Evolutionary conservation across 1,140 invertebrate species (phyloP).

Genomic region (Drosophila chauvacae): DNA sequence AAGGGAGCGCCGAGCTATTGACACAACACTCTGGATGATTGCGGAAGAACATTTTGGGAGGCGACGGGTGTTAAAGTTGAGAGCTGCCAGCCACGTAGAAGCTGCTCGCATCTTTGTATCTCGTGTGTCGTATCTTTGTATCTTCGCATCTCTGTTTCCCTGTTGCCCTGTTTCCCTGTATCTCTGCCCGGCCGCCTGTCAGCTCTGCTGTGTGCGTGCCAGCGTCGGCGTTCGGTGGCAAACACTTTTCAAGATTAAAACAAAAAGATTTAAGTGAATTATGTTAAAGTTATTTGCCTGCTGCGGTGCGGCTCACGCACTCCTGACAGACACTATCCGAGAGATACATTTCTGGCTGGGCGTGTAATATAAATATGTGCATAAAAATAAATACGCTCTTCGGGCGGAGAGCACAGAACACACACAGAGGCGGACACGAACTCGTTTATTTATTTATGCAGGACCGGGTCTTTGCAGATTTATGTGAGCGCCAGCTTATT

Average conservation of each 20-base stretch:
- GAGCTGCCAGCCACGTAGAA: conserved; percentile 30
- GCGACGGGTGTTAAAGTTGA: conserved; percentile 42
- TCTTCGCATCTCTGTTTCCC: not conserved
- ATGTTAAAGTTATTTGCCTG: conserved; percentile 78
- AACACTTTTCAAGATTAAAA: conserved; percentile 83
- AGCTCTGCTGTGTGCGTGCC: conserved; percentile 19
- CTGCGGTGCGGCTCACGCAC: conserved; percentile 55
- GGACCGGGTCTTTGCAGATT: conserved; percentile 52
- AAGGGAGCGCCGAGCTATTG: conserved; percentile 53
- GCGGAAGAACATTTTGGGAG: conserved; percentile 64
- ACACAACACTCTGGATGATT: conserved; percentile 79
- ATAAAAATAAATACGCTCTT: conserved; percentile 51
- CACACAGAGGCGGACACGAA: conserved; percentile 40
- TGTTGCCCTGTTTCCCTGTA: conserved; percentile 7
- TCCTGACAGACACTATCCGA: conserved; percentile 29
- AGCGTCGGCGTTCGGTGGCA: conserved; percentile 34
- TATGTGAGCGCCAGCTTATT: conserved; percentile 76
- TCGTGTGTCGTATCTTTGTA: conserved; percentile 20
- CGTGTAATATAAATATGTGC: conserved; percentile 76
- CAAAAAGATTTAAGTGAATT: conserved; percentile 83
- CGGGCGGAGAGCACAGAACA: not conserved
- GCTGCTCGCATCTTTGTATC: conserved; percentile 23
- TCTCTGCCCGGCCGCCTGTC: conserved; percentile 13
- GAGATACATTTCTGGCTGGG: conserved; percentile 31
- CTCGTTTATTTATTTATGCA: conserved; percentile 80